A percentile compares a stretch with the other conserved stretches of the same genome.
phyloP scores from a whole-genome alignment of 2,797 vertebrate genomes.

The Pseudomugil tenellus region DNA sequence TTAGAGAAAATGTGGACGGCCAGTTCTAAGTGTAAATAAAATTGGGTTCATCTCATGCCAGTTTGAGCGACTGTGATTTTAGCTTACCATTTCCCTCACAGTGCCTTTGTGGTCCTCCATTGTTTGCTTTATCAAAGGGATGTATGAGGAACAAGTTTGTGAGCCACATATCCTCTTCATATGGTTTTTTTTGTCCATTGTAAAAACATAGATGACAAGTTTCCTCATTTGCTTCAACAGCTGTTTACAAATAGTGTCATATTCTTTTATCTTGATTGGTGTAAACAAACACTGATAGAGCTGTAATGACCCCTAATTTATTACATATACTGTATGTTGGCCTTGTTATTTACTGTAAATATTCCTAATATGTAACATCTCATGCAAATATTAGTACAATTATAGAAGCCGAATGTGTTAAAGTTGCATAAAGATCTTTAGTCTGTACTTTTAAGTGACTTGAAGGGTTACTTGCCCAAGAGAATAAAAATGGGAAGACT shows the following conservation, averaged over 20 bases:
- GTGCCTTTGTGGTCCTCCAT: conserved; percentile 81
- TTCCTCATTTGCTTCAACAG: conserved; percentile 48
- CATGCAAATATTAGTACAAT: conserved; percentile 50
- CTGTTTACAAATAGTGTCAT: conserved; percentile 62
- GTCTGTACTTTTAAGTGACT: conserved; percentile 61
- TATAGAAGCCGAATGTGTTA: conserved; percentile 48
- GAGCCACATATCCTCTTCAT: conserved; percentile 47
- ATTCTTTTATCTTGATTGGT: conserved; percentile 43
- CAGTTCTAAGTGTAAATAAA: conserved; percentile 61
- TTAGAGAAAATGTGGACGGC: conserved; percentile 5
- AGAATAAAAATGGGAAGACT: conserved; percentile 16
- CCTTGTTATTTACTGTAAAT: conserved; percentile 69
- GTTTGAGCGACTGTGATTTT: conserved; percentile 61
- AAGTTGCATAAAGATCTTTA: conserved; percentile 41
- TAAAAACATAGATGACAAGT: conserved; percentile 38
- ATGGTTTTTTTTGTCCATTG: conserved; percentile 30
- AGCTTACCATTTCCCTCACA: conserved; percentile 66
- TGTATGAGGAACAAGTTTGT: conserved; percentile 15
- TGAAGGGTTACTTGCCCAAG: conserved; percentile 30
- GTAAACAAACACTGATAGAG: conserved; percentile 56
- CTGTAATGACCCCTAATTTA: conserved; percentile 64
- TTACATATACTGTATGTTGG: conserved; percentile 56
- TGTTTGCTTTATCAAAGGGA: conserved; percentile 51
- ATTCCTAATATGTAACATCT: conserved; percentile 55
- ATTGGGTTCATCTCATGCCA: conserved; percentile 59